Conservation (phyloP, 2,888 invertebrate genomes). For the Andrena dorsata region DNA sequence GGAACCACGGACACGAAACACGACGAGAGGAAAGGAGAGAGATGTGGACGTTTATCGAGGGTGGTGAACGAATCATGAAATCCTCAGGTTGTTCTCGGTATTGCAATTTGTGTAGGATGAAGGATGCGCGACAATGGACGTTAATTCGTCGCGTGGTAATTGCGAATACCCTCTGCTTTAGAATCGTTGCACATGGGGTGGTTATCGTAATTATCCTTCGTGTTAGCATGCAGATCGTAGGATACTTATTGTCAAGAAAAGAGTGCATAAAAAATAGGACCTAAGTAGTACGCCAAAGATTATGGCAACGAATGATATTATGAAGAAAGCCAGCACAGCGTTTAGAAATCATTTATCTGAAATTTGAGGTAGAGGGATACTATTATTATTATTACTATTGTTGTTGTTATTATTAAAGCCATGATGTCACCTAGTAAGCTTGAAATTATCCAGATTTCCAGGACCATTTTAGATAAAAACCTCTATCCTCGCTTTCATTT, state of each 20-base stretch:
- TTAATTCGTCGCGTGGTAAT: conserved; percentile 69
- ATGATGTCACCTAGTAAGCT: too few species aligned
- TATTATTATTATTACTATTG: too few species aligned
- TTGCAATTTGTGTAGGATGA: not conserved
- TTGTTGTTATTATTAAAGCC: too few species aligned
- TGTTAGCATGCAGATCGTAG: conserved; percentile 24
- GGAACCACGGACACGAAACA: not conserved
- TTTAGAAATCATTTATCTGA: too few species aligned
- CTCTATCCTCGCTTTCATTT: too few species aligned
- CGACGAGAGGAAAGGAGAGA: not conserved
- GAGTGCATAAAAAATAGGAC: too few species aligned
- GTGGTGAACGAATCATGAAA: conserved; percentile 23
- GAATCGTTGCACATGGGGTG: conserved; percentile 61
- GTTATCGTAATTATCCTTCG: conserved; percentile 66
- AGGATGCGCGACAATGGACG: conserved; percentile 6
- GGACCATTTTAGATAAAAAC: too few species aligned
- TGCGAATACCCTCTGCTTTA: conserved; percentile 63
- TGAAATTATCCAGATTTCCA: too few species aligned
- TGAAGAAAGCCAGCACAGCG: too few species aligned
- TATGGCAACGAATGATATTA: too few species aligned
- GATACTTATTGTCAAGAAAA: conserved; percentile 53
- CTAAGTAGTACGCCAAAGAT: too few species aligned
- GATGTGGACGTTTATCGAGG: conserved; percentile 30
- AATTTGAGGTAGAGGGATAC: too few species aligned
- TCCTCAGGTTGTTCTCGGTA: conserved; percentile 30